Base-by-base conservation (phyloP, 2,888 invertebrate genomes). In the Drosophila neotestacea region DNA sequence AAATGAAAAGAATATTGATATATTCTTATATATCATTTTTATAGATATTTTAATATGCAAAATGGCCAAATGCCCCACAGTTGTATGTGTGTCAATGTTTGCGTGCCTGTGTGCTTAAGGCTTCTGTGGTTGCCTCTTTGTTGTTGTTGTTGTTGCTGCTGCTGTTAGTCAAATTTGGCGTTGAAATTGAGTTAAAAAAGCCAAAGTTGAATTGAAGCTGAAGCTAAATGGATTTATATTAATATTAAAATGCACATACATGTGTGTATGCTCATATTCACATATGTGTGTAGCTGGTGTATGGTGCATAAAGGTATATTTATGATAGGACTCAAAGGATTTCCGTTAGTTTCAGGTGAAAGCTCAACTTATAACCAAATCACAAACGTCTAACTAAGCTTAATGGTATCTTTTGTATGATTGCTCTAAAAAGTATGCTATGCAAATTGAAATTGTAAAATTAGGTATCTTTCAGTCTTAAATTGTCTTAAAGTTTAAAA, bases 181-280 rank as follows among this genome's bases (percentile, higher is more conserved):
- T 56, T 59, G 56, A 77, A 79, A 73, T 63, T 47, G 47, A 74
- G 63, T 77, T 77, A 58, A 60, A 59, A 66, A 13, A 56, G 47
- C 47, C 64, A 30, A 48, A 70, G 59, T 34, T 46, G n/a, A 61
- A 66, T 56, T 34, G 30, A 55, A 65, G 42, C n/a, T 27, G 58
- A 70, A 51, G 62, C 47, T 48, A 42, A 62, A 68, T 63, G 34
- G 47, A 64, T 27, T 27, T 30, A 9, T 58, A 46, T 58, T 56
- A 46, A 44, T 11, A 22, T 11, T 16, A 42, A 16, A 34, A 13
- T 39, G 13, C 22, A 22, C 22, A 30, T 13, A 52, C 1, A 39
- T 4, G 9, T 22, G 22, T 34, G 5, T 6, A 11, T 51, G 28
- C 22, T 22, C 2, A 34, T 39, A 1, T n/a, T 4, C 5, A 16